phyloP scores from a whole-genome alignment of 2,888 invertebrate genomes.

The Cryptosula pallasiana region DNA sequence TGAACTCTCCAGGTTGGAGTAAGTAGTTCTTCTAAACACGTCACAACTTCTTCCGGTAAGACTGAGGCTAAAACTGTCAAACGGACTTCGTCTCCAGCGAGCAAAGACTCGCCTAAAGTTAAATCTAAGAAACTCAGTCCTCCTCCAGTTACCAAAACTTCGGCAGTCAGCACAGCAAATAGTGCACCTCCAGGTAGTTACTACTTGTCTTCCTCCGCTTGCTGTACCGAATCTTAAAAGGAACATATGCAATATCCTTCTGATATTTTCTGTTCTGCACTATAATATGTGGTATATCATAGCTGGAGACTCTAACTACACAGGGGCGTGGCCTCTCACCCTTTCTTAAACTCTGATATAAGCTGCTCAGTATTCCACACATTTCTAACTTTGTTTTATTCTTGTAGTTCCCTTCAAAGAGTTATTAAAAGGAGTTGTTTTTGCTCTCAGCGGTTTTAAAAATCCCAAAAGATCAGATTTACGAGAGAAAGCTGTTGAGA shows the following conservation, averaged over 20 bases:
- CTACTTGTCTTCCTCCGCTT: too few species aligned
- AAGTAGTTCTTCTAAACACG: too few species aligned
- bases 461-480: constrained; percentile 71
- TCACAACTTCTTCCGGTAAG: too few species aligned
- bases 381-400: background rate
- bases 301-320: too few species aligned
- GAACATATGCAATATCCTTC: too few species aligned
- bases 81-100: background rate
- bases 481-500: constrained; percentile 64
- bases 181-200: background rate
- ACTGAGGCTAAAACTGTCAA: background rate
- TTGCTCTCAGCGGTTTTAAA: constrained; percentile 81
- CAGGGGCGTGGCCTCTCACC: too few species aligned
- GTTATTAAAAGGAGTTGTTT: constrained; percentile 64
- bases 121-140: background rate
- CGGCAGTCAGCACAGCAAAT: background rate
- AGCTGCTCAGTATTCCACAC: background rate
- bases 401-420: constrained; percentile 58
- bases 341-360: too few species aligned
- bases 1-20: too few species aligned
- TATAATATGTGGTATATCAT: too few species aligned
- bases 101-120: background rate
- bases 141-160: background rate
- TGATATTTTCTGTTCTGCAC: too few species aligned
- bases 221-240: too few species aligned